Evolutionary conservation across 2,113 vertebrate species (phyloP).

Genomic region (Naja naja): DNA sequence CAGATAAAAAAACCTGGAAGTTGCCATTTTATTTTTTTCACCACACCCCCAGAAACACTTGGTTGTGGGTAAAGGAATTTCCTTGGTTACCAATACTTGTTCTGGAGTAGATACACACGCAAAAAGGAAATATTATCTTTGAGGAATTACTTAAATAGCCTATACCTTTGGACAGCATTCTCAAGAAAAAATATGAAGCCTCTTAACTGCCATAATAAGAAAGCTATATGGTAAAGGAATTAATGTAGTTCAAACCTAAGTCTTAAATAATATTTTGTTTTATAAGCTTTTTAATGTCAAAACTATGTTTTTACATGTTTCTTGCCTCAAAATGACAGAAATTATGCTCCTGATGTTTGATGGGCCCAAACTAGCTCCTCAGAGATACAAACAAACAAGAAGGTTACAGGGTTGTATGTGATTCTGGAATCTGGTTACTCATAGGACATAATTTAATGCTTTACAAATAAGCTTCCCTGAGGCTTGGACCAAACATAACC

Average conservation of each 20-base stretch:
- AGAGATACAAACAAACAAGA: background rate
- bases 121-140: background rate
- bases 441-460: background rate
- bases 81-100: background rate
- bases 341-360: background rate
- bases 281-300: background rate
- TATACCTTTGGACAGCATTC: background rate
- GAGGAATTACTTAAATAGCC: background rate
- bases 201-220: background rate
- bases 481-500: background rate
- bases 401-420: background rate
- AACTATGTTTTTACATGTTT: background rate
- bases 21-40: background rate
- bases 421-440: background rate
- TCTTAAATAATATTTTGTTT: background rate
- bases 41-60: background rate
- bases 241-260: background rate
- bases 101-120: background rate
- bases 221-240: background rate
- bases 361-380: background rate
- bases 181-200: background rate
- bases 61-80: background rate
- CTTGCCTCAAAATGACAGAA: background rate
- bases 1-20: background rate
- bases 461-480: background rate